phyloP scores from a whole-genome alignment of 2,113 vertebrate species.

The Anhinga rufa region DNA sequence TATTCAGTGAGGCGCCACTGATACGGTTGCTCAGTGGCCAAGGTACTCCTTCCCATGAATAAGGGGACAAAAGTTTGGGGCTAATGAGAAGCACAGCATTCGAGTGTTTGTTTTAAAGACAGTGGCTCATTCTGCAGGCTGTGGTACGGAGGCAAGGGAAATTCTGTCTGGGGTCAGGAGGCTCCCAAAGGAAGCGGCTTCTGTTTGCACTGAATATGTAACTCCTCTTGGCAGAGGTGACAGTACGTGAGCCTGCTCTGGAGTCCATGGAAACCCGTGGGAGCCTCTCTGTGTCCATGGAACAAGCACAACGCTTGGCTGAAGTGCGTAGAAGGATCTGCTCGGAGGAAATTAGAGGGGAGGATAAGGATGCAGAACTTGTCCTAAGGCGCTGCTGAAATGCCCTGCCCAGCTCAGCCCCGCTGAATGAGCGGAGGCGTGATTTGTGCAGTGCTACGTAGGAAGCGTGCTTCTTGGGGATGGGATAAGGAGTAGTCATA shows the following conservation, averaged over 20 bases:
- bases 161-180: neutral
- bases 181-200: neutral
- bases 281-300: neutral
- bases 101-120: conserved; percentile 45
- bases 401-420: neutral
- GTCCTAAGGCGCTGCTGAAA: neutral
- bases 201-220: neutral
- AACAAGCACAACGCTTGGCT: neutral
- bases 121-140: neutral
- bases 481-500: neutral
- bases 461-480: neutral
- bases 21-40: neutral
- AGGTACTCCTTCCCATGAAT: conserved; percentile 32
- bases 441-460: neutral
- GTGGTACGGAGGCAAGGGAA: neutral
- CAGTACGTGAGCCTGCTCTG: neutral
- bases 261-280: neutral
- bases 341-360: rapidly evolving
- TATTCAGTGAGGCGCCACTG: neutral
- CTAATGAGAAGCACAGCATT: neutral
- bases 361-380: neutral
- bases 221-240: neutral
- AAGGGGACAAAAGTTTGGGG: conserved; percentile 14
- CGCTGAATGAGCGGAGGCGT: neutral
- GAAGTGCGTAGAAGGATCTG: neutral